Base-by-base conservation (phyloP, 1,140 invertebrate genomes). In the Trachelipus rathkii region DNA sequence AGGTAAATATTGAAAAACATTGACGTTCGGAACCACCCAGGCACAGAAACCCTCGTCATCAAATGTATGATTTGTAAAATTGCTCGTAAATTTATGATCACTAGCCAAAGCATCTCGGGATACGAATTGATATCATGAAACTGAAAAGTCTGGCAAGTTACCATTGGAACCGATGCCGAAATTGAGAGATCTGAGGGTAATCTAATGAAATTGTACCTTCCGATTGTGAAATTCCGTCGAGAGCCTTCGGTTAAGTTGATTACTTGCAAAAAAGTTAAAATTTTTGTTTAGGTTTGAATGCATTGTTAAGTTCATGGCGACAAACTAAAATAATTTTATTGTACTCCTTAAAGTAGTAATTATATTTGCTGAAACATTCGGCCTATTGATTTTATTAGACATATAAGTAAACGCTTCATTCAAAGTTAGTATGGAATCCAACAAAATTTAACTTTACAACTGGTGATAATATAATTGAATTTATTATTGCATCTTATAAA, bases 81-180 rank as follows among this genome's bases (percentile, higher is more conserved):
- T 77, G 95, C 95, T 84, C 89, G 96, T 78, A n/a, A n/a, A 97
- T 97, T 83, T 95, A 97, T 83, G 96, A 95, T 0, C 95, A 98
- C 85, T 87, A 99, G 81, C 94, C 95, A 0, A 98, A 98, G 86
- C 97, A 99, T 88, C 87, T 98, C 53, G n/a, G 89, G 96, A 53
- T 97, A 95, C 44, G 98, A 98, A 88, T 93, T 95, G 89, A 99
- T 84, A 96, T 98, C 24, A 95, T 95, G 90, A 92, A 94, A 83
- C 87, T 98, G 53, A 96, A 98, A 85, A 95, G 93, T 85, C 85
- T 44, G 93, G 90, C 66, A 98, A 97, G 86, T 85, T 99, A 77
- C 95, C 96, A 0, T 95, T 83, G 95, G 95, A n/a, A 94, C 95
- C 44, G 97, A 95, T 84, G 95, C 95, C 33, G 95, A 96, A 86